phyloP scores from a whole-genome alignment of 1,140 invertebrate species.

The Drosophila busckii region DNA sequence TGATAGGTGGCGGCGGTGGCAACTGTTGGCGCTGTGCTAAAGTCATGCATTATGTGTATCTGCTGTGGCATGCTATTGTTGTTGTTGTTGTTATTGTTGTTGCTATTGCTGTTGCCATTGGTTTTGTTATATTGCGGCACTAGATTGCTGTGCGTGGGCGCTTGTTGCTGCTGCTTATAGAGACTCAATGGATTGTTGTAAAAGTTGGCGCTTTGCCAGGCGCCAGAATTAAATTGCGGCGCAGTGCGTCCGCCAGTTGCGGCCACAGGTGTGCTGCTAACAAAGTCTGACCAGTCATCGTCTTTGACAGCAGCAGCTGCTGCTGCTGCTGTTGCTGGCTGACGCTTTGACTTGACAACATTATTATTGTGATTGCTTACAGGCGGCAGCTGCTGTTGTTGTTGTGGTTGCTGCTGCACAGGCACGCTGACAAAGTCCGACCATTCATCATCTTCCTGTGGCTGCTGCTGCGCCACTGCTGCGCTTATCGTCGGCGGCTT shows the following conservation, averaged over 20 bases:
- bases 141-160: conserved; percentile 51
- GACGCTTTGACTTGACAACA: conserved; percentile 19
- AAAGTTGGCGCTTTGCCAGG: conserved; percentile 75
- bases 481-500: conserved; percentile 69
- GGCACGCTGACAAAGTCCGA: conserved; percentile 82
- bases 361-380: conserved; percentile 41
- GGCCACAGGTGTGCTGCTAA: conserved; percentile 80
- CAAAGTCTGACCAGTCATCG: conserved; percentile 84
- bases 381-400: conserved; percentile 15
- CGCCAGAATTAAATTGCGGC: conserved; percentile 71
- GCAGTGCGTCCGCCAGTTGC: conserved; percentile 1
- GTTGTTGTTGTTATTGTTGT: conserved; percentile 37
- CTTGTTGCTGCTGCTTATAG: conserved; percentile 57
- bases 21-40: conserved; percentile 57
- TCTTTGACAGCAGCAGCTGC: conserved; percentile 74
- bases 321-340: conserved; percentile 20
- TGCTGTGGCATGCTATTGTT: conserved; percentile 56
- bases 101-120: conserved; percentile 17
- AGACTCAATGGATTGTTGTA: conserved; percentile 74
- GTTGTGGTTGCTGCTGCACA: conserved; percentile 43
- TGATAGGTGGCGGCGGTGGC: conserved; percentile 26
- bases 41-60: conserved; percentile 77
- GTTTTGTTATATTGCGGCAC: conserved; percentile 34
- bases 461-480: conserved; percentile 57
- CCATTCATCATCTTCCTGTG: conserved; percentile 81